These are phyloP conservation scores for Aegithalos caudatus DNA, from an alignment of 2,113 vertebrate species.

Conservation along the genomic window DNA sequence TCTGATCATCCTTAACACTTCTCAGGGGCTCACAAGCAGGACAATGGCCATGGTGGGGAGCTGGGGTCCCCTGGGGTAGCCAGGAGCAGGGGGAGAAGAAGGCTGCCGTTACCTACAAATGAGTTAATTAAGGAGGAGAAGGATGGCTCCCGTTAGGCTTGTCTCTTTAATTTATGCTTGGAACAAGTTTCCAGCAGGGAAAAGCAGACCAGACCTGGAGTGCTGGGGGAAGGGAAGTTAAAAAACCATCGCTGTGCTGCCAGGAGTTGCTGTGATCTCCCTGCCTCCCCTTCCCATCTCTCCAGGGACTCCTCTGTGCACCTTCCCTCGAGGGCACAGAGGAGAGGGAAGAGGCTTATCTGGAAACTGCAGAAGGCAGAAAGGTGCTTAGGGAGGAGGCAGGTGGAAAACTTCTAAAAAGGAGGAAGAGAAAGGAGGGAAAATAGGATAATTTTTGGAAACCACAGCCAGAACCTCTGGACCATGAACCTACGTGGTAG, in stretches of 20 bases:
- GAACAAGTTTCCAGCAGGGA: slow-evolving; percentile 20
- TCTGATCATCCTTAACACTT: not conserved
- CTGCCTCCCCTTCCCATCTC: not conserved
- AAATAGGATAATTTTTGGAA: not conserved
- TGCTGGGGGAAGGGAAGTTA: not conserved
- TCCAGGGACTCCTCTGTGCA: not conserved
- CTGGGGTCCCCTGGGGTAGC: not conserved
- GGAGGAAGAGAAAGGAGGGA: not conserved
- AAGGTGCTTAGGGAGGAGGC: not conserved
- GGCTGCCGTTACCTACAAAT: not conserved
- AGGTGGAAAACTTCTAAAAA: not conserved
- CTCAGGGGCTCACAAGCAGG: not conserved
- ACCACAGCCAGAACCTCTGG: not conserved
- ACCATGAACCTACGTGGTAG: accelerated
- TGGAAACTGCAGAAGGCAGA: not conserved
- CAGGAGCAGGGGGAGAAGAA: not conserved
- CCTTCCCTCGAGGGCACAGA: not conserved
- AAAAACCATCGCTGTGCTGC: accelerated
- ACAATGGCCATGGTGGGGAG: not conserved
- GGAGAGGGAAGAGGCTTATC: not conserved
- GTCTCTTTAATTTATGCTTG: slow-evolving; percentile 44
- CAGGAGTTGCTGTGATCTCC: not conserved
- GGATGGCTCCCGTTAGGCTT: not conserved
- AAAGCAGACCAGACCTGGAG: not conserved
- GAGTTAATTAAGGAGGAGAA: not conserved